A percentile compares a stretch with the other conserved stretches of the same genome.
Conservation (phyloP, 2,113 vertebrate genomes). For the Bombycilla garrulus region DNA sequence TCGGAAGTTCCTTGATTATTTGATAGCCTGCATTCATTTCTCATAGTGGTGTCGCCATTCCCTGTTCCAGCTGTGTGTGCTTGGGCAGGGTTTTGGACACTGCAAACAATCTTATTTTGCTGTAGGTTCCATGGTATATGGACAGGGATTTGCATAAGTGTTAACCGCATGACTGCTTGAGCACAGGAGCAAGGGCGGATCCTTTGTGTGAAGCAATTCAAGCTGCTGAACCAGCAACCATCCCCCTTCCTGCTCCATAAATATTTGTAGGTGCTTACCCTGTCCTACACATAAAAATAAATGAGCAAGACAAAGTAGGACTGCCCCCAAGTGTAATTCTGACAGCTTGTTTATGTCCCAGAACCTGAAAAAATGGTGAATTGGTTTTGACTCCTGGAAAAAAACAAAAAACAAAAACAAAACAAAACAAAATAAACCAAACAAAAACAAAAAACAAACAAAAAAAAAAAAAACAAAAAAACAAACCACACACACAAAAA, state of each 20-base stretch:
- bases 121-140: neutral
- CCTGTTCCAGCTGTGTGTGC: neutral
- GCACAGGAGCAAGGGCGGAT: neutral
- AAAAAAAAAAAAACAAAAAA: too few relatives aligned
- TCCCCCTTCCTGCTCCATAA: neutral
- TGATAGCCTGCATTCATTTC: neutral
- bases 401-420: neutral
- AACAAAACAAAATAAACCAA: too few relatives aligned
- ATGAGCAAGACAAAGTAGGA: neutral
- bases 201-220: neutral
- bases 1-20: neutral
- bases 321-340: neutral
- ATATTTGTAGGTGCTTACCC: neutral
- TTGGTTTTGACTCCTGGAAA: neutral
- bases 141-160: neutral
- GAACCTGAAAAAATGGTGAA: neutral
- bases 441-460: too few relatives aligned
- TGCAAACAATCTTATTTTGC: neutral
- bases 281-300: neutral
- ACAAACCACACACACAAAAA: too few relatives aligned
- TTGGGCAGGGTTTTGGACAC: neutral
- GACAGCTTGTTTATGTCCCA: neutral
- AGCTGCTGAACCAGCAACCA: neutral
- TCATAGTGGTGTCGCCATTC: neutral
- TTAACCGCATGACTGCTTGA: neutral